A percentile compares a stretch with the other conserved stretches of the same genome.
These are phyloP conservation scores for Dasypolia templi DNA, from an alignment of 2,888 invertebrate genomes.

Conservation along the genomic window DNA sequence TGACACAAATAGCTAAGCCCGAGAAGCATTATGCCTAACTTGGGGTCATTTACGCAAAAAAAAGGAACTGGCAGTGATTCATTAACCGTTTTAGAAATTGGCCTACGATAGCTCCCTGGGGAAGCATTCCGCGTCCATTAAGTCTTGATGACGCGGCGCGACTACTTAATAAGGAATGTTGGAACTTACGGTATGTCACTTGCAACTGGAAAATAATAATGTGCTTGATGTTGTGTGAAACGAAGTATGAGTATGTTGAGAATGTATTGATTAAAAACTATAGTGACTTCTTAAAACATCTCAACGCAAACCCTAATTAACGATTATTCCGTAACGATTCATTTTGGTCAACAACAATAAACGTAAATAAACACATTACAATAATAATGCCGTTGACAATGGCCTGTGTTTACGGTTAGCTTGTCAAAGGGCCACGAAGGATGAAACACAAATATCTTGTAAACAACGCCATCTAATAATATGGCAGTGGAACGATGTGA, in stretches of 20 bases:
- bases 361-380: constrained; percentile 39
- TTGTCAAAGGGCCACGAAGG: constrained; percentile 60
- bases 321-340: neutral
- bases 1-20: constrained; percentile 43
- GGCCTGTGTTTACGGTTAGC: constrained; percentile 42
- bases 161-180: constrained; percentile 50
- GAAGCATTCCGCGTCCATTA: constrained; percentile 59
- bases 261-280: neutral
- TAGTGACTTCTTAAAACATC: neutral
- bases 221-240: neutral
- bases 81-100: constrained; percentile 62
- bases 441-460: constrained; percentile 73
- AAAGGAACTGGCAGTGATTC: constrained; percentile 63
- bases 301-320: neutral
- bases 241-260: neutral
- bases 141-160: constrained; percentile 58
- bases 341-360: constrained; percentile 25
- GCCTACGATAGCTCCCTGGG: constrained; percentile 62
- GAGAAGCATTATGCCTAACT: constrained; percentile 52
- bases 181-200: neutral
- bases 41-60: constrained; percentile 45
- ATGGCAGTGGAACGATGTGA: constrained; percentile 40
- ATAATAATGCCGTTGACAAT: constrained; percentile 50
- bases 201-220: neutral
- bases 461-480: constrained; percentile 75